Percentiles rank a stretch among this genome's conserved stretches.
Evolutionary conservation across 2,113 vertebrate genomes (phyloP).

Genomic region (Neopipo cinnamomea): DNA sequence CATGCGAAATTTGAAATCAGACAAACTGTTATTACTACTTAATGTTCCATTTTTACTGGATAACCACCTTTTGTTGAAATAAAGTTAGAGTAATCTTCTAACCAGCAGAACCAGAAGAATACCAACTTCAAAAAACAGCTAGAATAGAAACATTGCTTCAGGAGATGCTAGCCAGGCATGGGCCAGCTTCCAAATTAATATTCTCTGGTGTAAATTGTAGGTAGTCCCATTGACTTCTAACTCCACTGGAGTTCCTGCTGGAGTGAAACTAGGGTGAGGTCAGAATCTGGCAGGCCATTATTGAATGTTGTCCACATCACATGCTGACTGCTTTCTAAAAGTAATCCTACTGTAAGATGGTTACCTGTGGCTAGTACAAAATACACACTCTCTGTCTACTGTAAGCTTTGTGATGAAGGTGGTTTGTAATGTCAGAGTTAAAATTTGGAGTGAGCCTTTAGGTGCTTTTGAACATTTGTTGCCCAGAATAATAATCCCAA

Average conservation of each 20-base stretch:
- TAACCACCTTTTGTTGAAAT: background rate
- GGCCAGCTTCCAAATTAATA: slow-evolving; percentile 14
- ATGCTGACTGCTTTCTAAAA: slow-evolving; percentile 28
- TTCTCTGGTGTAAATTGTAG: slow-evolving; percentile 23
- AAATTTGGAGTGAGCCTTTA: background rate
- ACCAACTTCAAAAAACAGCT: background rate
- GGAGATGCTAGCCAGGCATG: background rate
- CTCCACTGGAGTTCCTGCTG: slow-evolving; percentile 19
- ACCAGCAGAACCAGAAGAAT: background rate
- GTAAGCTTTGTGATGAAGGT: background rate
- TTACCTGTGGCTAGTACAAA: background rate
- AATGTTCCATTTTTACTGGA: background rate
- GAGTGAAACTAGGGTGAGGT: slow-evolving; percentile 22
- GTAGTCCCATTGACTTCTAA: background rate
- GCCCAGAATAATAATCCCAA: background rate
- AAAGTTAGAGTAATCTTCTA: background rate
- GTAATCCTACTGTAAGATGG: background rate
- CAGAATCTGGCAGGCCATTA: background rate
- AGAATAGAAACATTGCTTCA: background rate
- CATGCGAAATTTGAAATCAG: background rate
- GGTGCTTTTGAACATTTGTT: background rate
- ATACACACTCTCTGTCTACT: background rate
- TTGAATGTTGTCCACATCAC: background rate
- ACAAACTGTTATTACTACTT: background rate
- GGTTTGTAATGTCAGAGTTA: background rate